Base-by-base conservation (phyloP, 2,888 invertebrate genomes). In the Cancer borealis region DNA sequence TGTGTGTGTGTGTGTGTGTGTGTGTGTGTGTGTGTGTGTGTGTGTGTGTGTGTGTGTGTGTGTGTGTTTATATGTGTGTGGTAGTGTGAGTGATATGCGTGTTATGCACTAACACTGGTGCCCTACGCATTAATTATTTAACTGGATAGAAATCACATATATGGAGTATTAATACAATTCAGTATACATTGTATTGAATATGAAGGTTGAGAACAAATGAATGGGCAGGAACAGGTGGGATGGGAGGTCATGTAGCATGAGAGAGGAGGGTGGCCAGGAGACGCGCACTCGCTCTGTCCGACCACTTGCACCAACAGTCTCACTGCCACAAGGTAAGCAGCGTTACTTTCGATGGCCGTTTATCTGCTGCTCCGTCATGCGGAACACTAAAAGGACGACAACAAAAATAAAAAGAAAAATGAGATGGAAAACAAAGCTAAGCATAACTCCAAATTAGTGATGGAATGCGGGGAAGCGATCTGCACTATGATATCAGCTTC, bases 381-480 rank as follows among this genome's bases (percentile, higher is more conserved):
- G 79, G 79, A 79, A 79, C 30, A 79, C 26, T 21, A 3, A 26
- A 79, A 79, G 30, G 79, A 93, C 90, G 90, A 84, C 90, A 73
- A 10, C 14, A 21, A 21, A 66, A 39, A 60, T 30, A 91, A 54
- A 30, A 30, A 30, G 45, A 91, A 73, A 66, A 30, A 66, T 26
- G 60, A 39, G 60, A 30, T 47, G 26, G 47, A 84, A 26, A 73
- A 47, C 45, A 79, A 47, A 79, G n/a, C 46, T 10, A 49, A 45
- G 30, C 3, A 12, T 8, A 30, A 30, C 79, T 30, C 30, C 79
- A 79, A 79, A 30, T 79, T 79, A 30, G 79, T 8, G 26, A 12
- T 79, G 79, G 30, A 12, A 79, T 30, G 79, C 26, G 30, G 30
- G 79, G 30, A 79, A 10, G 79, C 79, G 30, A 79, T 79, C 79